These are phyloP conservation scores for Scarus forsteni DNA, from an alignment of 2,797 vertebrate genomes.

Conservation along the genomic window DNA sequence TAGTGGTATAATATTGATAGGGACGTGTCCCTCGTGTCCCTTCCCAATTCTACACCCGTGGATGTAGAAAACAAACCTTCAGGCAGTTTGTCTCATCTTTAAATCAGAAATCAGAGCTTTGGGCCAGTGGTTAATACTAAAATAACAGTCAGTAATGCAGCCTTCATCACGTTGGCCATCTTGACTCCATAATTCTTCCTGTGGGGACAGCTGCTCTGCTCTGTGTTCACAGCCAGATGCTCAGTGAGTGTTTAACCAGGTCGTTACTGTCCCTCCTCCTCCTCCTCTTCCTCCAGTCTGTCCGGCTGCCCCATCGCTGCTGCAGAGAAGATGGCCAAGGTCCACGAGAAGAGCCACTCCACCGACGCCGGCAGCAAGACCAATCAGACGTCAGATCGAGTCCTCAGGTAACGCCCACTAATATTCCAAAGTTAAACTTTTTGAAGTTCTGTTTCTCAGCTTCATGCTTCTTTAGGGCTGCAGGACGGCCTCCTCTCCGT, in stretches of 20 bases:
- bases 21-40: too few species aligned
- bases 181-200: constrained; percentile 60
- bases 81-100: too few species aligned
- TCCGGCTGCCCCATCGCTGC: constrained; percentile 98
- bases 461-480: too few species aligned
- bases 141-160: constrained; percentile 1
- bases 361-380: constrained; percentile 91
- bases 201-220: constrained; percentile 29
- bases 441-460: too few species aligned
- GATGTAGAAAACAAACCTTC: too few species aligned
- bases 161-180: constrained; percentile 25
- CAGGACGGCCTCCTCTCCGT: too few species aligned
- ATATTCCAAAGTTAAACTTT: neutral
- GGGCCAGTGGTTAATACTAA: too few species aligned
- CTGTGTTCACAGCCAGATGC: constrained; percentile 45
- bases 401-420: constrained; percentile 89
- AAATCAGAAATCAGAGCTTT: too few species aligned
- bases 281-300: constrained; percentile 88
- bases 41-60: too few species aligned
- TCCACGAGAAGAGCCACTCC: constrained; percentile 95
- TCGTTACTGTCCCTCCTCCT: constrained; percentile 52
- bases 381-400: constrained; percentile 96
- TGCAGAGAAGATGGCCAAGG: constrained; percentile 97
- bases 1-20: too few species aligned
- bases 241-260: constrained; percentile 43